Evolutionary conservation across 2,113 vertebrate species (phyloP), one percentile per base, ranked within the genome.

Genomic region (Suncus etruscus): DNA sequence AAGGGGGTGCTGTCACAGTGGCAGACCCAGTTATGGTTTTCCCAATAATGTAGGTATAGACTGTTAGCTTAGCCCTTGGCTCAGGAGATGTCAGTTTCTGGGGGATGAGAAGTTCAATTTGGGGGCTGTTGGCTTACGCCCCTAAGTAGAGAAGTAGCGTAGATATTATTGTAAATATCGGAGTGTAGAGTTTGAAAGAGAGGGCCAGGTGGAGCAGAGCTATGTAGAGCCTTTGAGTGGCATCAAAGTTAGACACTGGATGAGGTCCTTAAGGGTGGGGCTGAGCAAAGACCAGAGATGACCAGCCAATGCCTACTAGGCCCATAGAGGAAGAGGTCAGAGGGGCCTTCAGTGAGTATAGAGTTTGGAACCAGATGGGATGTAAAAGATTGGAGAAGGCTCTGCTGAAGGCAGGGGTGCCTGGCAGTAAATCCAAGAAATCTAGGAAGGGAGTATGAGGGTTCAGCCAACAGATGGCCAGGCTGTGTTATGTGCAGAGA

Each of bases 271-370:
- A 0, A 73, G 70, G 61, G 58, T 54, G 68, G 6, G 7, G 66
- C 16, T 47, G 31, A 16, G 27, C 68, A 61, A 47, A 45, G 85
- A 89, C 16, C 47, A 68, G 84, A 63, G 75, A 12, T 0, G 18
- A 81, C 50, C 54, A 54, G 45, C n/a, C 48, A 25, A 14, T 74
- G 39, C 16, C 8, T 27, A 0, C 8, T 1, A 0, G 4, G 69
- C 3, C 3, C 0, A 0, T 72, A 58, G 39, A 27, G 25, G 11
- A 48, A 75, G 70, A 11, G 65, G 9, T 63, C 0, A 58, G n/a
- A 3, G n/a, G 11, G 24, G 0, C 1, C 8, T 1, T 8, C 24
- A 1, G 68, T 2, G 50, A 66, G 11, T 7, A 2, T 24, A 4
- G 74, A 0, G 0, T 65, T 15, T n/a, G 45, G 78, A 76, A 11